Evolutionary conservation across 2,797 vertebrate genomes (phyloP).

Genomic region (Onychomys torridus): DNA sequence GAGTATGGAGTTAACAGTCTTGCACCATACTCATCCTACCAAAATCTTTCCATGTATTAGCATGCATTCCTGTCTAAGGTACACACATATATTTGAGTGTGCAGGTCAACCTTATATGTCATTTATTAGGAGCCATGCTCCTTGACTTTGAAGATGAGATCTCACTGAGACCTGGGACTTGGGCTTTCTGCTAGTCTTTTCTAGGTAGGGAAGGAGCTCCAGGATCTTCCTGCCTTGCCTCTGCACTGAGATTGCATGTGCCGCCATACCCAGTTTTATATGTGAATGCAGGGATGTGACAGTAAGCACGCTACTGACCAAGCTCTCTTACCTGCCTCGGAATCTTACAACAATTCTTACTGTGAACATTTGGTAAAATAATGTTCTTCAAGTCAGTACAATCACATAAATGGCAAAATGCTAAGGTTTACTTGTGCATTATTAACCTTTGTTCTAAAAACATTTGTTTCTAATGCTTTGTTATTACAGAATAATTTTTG

Average conservation of each 20-base stretch:
- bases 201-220: background rate
- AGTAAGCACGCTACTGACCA: background rate
- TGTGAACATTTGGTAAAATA: background rate
- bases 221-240: background rate
- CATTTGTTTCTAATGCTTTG: constrained; percentile 38
- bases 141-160: background rate
- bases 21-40: background rate
- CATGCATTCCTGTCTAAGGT: background rate
- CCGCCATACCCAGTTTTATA: background rate
- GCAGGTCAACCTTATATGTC: background rate
- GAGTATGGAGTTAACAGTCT: background rate
- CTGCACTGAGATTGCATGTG: background rate
- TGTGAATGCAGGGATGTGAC: background rate
- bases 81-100: background rate
- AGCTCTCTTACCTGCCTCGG: background rate
- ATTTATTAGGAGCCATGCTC: background rate
- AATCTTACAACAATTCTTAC: background rate
- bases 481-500: constrained; percentile 26
- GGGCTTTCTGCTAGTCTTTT: background rate
- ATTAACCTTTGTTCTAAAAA: constrained; percentile 19
- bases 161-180: background rate
- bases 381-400: background rate
- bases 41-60: background rate
- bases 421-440: constrained; percentile 2
- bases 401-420: background rate